phyloP scores from a whole-genome alignment of 2,888 invertebrate species.

The Drosophila imparisetae region DNA sequence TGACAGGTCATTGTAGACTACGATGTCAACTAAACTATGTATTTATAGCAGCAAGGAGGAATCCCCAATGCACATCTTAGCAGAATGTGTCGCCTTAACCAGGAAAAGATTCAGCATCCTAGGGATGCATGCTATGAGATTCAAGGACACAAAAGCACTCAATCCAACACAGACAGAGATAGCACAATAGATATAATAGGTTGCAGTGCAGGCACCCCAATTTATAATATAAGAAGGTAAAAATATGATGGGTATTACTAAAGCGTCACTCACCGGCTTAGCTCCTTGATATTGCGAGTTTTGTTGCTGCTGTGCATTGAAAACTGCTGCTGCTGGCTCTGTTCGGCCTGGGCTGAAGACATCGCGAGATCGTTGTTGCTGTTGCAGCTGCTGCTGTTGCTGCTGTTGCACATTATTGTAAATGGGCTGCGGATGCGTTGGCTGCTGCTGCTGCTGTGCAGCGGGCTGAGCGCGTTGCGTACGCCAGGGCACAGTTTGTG shows the following conservation, averaged over 20 bases:
- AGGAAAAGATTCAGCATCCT: no score
- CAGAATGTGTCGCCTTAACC: no score
- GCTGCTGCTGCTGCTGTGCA: constrained; percentile 58
- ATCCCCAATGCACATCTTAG: no score
- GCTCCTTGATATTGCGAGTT: constrained; percentile 71
- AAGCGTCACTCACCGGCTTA: constrained; percentile 73
- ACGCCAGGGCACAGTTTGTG: constrained; percentile 81
- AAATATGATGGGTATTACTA: constrained; percentile 7
- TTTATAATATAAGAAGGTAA: no score
- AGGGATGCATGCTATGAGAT: no score
- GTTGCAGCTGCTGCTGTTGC: constrained; percentile 41
- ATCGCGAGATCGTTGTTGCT: constrained; percentile 78
- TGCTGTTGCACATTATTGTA: constrained; percentile 79
- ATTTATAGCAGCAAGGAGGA: no score
- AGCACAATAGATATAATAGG: no score
- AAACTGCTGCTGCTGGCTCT: constrained; percentile 72
- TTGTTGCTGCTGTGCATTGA: constrained; percentile 76
- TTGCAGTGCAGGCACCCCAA: no score
- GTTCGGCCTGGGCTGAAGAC: constrained; percentile 72
- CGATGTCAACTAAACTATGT: no score
- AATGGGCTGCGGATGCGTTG: constrained; percentile 76
- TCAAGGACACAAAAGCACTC: no score
- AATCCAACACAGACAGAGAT: no score
- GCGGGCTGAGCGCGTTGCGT: constrained; percentile 76
- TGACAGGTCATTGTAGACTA: no score